These are phyloP conservation scores for Platyscapa corneri DNA, from an alignment of 1,140 invertebrate species.

Conservation along the genomic window DNA sequence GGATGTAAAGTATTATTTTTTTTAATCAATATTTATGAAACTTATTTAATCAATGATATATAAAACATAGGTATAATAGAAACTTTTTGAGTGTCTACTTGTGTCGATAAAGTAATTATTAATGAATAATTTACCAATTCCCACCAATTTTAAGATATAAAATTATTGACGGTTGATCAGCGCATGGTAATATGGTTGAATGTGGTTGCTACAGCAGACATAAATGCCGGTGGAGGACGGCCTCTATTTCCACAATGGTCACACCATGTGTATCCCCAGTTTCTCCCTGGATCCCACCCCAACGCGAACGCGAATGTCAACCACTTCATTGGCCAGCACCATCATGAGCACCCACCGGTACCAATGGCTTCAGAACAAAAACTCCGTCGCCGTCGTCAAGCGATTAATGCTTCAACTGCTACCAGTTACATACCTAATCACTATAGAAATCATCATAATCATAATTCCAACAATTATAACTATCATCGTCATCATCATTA, in stretches of 20 bases:
- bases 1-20: too few species aligned
- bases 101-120: neutral
- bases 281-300: slow-evolving; percentile 89
- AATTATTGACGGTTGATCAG: neutral
- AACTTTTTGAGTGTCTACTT: neutral
- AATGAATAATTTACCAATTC: neutral
- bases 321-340: slow-evolving; percentile 74
- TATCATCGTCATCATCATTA: slow-evolving; percentile 73
- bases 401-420: slow-evolving; percentile 61
- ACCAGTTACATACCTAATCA: slow-evolving; percentile 67
- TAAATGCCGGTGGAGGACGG: slow-evolving; percentile 76
- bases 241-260: slow-evolving; percentile 94
- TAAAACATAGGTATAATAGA: neutral
- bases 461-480: slow-evolving; percentile 72
- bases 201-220: slow-evolving; percentile 72
- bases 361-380: slow-evolving; percentile 69
- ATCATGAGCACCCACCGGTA: slow-evolving; percentile 76
- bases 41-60: too few species aligned
- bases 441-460: slow-evolving; percentile 72
- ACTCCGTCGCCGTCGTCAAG: slow-evolving; percentile 68
- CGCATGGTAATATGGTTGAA: slow-evolving; percentile 55
- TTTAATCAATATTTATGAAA: too few species aligned
- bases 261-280: slow-evolving; percentile 93
- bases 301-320: slow-evolving; percentile 78
- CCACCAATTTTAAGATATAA: neutral